phyloP scores from a whole-genome alignment of 2,888 invertebrate genomes.

The Megamerina dolium region DNA sequence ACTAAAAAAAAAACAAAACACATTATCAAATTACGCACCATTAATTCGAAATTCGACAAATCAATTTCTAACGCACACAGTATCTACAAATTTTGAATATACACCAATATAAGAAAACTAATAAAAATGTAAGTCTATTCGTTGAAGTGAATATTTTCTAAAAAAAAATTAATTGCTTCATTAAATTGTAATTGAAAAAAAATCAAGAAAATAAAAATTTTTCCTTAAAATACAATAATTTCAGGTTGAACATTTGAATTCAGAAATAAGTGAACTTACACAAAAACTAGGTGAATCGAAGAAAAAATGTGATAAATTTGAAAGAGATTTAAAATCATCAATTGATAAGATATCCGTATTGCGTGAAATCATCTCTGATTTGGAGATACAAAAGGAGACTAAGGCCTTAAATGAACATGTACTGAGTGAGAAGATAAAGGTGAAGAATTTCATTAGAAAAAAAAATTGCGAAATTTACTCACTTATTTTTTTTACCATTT shows the following conservation, averaged over 20 bases:
- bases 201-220: background rate
- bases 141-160: no score
- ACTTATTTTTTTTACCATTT: background rate
- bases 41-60: no score
- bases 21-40: no score
- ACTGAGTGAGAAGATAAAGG: constrained; percentile 52
- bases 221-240: constrained; percentile 7
- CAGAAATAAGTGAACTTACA: constrained; percentile 66
- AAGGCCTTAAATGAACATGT: constrained; percentile 62
- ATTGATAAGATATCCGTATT: constrained; percentile 68
- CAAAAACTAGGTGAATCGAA: constrained; percentile 58
- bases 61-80: no score
- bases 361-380: constrained; percentile 69
- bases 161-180: background rate
- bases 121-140: background rate
- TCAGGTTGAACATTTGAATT: constrained; percentile 73
- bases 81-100: no score
- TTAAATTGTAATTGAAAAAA: background rate
- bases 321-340: constrained; percentile 68
- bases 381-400: constrained; percentile 69
- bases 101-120: no score
- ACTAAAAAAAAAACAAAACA: background rate
- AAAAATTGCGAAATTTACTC: background rate
- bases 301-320: constrained; percentile 58
- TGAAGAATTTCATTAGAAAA: constrained; percentile 9